A percentile compares a stretch with the other conserved stretches of the same genome.
These are phyloP conservation scores for Melospiza georgiana DNA, from an alignment of 2,113 vertebrate species.

Conservation along the genomic window DNA sequence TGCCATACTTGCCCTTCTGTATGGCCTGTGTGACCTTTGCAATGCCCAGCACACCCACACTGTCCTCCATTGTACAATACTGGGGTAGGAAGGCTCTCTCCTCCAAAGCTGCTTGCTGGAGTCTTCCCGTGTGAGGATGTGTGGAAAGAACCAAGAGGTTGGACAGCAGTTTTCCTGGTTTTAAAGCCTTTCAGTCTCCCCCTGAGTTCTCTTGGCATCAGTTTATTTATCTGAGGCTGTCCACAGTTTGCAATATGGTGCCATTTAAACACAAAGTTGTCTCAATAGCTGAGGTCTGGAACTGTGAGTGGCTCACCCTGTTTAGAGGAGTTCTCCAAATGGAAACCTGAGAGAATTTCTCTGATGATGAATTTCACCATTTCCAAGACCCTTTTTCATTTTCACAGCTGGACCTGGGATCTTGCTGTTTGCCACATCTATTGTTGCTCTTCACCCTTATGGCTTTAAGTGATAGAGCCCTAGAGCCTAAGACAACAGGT, in stretches of 20 bases:
- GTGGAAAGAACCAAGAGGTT: neutral
- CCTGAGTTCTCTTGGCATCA: neutral
- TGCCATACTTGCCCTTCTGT: neutral
- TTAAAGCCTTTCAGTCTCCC: neutral
- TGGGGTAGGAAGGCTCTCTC: neutral
- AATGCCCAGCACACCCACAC: neutral
- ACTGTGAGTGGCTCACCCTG: neutral
- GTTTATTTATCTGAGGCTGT: neutral
- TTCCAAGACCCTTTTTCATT: neutral
- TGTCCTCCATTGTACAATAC: neutral
- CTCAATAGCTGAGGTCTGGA: neutral
- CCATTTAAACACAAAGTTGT: neutral
- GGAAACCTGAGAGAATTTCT: neutral
- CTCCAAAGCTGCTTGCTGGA: neutral
- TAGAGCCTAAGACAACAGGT: rapidly evolving
- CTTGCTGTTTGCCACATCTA: neutral
- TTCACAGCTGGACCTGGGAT: neutral
- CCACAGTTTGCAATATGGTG: neutral
- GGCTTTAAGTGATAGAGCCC: neutral
- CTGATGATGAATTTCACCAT: neutral
- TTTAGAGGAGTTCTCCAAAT: neutral
- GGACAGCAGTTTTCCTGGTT: neutral
- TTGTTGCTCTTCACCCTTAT: neutral
- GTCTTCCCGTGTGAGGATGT: neutral
- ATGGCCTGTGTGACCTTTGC: neutral